A percentile compares a stretch with the other conserved stretches of the same genome.
Evolutionary conservation across 2,797 vertebrate species (phyloP).

Genomic region (Adelosebastes latens): DNA sequence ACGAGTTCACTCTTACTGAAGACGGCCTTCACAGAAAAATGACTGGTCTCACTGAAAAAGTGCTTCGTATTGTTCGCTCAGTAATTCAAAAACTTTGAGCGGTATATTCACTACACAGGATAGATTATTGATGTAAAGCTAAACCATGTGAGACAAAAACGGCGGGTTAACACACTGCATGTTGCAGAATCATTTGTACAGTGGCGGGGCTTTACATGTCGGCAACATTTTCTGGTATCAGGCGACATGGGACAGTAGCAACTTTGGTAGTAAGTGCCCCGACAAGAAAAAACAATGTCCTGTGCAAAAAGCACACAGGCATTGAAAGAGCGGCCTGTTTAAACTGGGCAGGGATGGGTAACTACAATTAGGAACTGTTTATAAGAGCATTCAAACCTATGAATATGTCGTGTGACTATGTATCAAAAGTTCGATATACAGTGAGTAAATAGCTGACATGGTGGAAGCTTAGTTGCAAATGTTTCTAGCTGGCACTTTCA

Average conservation of each 20-base stretch:
- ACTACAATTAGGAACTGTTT: slow-evolving; percentile 50
- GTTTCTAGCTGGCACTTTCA: slow-evolving; percentile 72
- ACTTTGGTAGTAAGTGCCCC: slow-evolving; percentile 54
- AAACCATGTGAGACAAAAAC: slow-evolving; percentile 61
- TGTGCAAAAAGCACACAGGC: slow-evolving; percentile 46
- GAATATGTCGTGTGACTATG: slow-evolving; percentile 72
- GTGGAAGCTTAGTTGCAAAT: slow-evolving; percentile 63
- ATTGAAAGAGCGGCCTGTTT: slow-evolving; percentile 27
- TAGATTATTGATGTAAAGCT: slow-evolving; percentile 64
- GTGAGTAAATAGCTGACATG: slow-evolving; percentile 69
- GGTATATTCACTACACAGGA: slow-evolving; percentile 69
- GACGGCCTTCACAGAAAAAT: slow-evolving; percentile 56
- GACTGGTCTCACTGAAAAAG: slow-evolving; percentile 70
- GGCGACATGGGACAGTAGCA: slow-evolving; percentile 46
- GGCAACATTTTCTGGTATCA: slow-evolving; percentile 18
- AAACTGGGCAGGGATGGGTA: slow-evolving; percentile 31
- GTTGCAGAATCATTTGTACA: slow-evolving; percentile 65
- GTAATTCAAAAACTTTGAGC: slow-evolving; percentile 68
- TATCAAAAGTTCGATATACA: slow-evolving; percentile 72
- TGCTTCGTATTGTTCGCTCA: slow-evolving; percentile 73
- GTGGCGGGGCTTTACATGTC: slow-evolving; percentile 52
- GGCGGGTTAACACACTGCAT: slow-evolving; percentile 51
- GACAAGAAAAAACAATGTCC: slow-evolving; percentile 25
- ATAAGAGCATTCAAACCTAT: slow-evolving; percentile 71
- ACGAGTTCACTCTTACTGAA: slow-evolving; percentile 41